A percentile compares a stretch with the other conserved stretches of the same genome.
Conservation (phyloP, 2,888 invertebrate genomes). For the Eristalis intricaria region DNA sequence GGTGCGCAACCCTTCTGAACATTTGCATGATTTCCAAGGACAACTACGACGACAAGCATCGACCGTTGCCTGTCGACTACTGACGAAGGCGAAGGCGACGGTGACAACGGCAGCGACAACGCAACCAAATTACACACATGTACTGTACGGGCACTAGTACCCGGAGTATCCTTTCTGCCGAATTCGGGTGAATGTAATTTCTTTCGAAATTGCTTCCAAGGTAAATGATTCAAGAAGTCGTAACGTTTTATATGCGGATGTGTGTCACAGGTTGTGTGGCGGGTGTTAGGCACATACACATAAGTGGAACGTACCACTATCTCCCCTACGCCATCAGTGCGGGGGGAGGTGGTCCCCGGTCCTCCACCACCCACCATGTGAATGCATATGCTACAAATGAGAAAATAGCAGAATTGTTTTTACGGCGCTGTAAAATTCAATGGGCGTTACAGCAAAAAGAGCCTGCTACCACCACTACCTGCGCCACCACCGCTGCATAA, state of each 20-base stretch:
- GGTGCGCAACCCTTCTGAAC: slow-evolving; percentile 55
- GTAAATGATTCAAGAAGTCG: slow-evolving; percentile 72
- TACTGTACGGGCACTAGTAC: slow-evolving; percentile 15
- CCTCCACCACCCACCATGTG: slow-evolving; percentile 1
- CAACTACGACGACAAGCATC: slow-evolving; percentile 30
- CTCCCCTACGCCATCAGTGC: slow-evolving; percentile 27
- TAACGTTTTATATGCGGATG: slow-evolving; percentile 66
- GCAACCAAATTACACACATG: slow-evolving; percentile 62
- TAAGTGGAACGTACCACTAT: slow-evolving; percentile 8
- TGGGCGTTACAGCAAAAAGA: slow-evolving; percentile 62
- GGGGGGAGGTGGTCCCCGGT: slow-evolving; percentile 10
- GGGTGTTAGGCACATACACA: not conserved
- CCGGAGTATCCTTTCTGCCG: slow-evolving; percentile 65
- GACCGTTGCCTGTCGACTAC: slow-evolving; percentile 14
- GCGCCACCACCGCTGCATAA: slow-evolving; percentile 4
- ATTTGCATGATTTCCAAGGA: slow-evolving; percentile 69
- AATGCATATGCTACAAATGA: slow-evolving; percentile 70
- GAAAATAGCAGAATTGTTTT: slow-evolving; percentile 70
- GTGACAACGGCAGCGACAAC: not conserved
- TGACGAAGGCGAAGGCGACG: not conserved
- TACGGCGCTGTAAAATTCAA: slow-evolving; percentile 69
- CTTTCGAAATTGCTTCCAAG: slow-evolving; percentile 71
- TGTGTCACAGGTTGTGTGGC: slow-evolving; percentile 57
- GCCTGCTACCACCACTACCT: slow-evolving; percentile 11
- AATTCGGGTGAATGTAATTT: slow-evolving; percentile 71